phyloP scores from a whole-genome alignment of 2,113 vertebrate genomes.

The Scytalopus superciliaris region DNA sequence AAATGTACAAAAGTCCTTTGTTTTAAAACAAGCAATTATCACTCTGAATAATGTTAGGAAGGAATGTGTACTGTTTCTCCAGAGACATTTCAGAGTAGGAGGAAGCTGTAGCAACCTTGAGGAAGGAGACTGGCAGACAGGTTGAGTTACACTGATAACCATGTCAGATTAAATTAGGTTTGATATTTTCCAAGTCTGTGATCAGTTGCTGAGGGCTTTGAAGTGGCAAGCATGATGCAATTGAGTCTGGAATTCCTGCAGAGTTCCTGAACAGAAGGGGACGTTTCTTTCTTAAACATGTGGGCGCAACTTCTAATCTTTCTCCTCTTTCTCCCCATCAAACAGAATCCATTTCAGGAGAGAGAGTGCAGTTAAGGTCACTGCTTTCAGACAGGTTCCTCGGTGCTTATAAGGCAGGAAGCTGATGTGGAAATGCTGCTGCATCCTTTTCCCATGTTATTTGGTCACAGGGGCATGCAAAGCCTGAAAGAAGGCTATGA shows the following conservation, averaged over 20 bases:
- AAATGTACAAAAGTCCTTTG: not conserved
- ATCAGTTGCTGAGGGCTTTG: not conserved
- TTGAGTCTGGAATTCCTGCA: not conserved
- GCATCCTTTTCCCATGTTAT: not conserved
- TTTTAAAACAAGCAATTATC: not conserved
- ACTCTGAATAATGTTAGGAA: not conserved
- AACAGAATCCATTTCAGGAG: not conserved
- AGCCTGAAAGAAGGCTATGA: not conserved
- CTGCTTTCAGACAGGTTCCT: not conserved
- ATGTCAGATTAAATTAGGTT: not conserved
- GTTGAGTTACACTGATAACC: not conserved
- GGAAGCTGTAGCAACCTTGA: not conserved
- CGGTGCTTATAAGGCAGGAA: not conserved
- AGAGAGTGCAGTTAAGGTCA: not conserved
- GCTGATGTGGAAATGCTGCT: not conserved
- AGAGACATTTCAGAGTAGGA: not conserved
- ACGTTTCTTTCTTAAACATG: not conserved
- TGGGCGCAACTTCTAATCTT: not conserved
- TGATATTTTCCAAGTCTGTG: slow-evolving; percentile 17
- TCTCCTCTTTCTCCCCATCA: not conserved
- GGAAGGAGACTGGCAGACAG: not conserved
- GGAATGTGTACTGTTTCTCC: not conserved
- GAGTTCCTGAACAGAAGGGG: not conserved
- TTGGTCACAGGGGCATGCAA: not conserved
- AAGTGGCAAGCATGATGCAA: not conserved